Conservation (phyloP, 2,888 invertebrate genomes). For the Drosophila lutescens region DNA sequence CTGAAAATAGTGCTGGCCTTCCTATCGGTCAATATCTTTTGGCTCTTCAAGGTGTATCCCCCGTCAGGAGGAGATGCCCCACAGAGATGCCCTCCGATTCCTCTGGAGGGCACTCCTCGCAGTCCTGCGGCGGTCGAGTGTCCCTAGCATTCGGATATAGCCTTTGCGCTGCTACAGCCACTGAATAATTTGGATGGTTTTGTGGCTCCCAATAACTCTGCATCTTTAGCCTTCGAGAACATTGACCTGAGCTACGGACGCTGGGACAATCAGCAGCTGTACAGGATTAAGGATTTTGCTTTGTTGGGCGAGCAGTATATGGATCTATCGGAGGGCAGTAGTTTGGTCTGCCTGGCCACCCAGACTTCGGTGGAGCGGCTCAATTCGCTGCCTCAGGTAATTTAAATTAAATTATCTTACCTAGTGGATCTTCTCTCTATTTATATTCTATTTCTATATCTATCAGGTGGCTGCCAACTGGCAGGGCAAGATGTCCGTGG, state of each 20-base stretch:
- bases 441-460: too few species aligned
- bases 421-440: too few species aligned
- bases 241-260: slow-evolving; percentile 89
- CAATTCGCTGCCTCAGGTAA: slow-evolving; percentile 91
- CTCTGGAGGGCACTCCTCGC: slow-evolving; percentile 10
- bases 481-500: slow-evolving; percentile 93
- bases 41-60: slow-evolving; percentile 60
- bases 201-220: slow-evolving; percentile 26
- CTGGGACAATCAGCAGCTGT: slow-evolving; percentile 90
- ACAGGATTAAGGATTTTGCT: slow-evolving; percentile 90
- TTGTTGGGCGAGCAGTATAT: slow-evolving; percentile 88
- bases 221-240: slow-evolving; percentile 85
- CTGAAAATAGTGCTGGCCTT: slow-evolving; percentile 52
- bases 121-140: slow-evolving; percentile 28
- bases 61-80: slow-evolving; percentile 41
- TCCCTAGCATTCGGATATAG: slow-evolving; percentile 43
- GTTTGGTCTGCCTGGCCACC: slow-evolving; percentile 91
- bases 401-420: too few species aligned
- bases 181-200: slow-evolving; percentile 24
- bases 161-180: slow-evolving; percentile 28
- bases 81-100: slow-evolving; percentile 2
- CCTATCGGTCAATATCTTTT: slow-evolving; percentile 58
- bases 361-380: slow-evolving; percentile 94
- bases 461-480: slow-evolving; percentile 92
- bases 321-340: slow-evolving; percentile 72